phyloP scores from a whole-genome alignment of 2,113 vertebrate species.

The Crotalus tigris region DNA sequence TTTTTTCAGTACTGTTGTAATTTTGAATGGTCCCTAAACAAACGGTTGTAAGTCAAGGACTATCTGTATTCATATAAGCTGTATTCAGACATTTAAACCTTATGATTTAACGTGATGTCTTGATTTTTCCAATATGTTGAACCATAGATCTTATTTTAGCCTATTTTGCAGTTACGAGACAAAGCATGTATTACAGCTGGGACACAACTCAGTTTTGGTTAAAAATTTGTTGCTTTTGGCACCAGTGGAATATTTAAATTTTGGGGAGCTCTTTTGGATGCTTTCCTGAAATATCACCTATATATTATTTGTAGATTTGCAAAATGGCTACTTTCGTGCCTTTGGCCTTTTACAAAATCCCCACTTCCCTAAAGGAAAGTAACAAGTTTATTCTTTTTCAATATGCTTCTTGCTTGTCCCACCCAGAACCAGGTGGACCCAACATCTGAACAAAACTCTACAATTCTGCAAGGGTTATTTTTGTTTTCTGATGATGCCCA shows the following conservation, averaged over 20 bases:
- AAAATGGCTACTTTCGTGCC: neutral
- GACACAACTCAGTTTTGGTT: neutral
- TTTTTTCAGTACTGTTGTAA: neutral
- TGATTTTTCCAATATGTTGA: neutral
- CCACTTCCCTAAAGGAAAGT: neutral
- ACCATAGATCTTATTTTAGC: neutral
- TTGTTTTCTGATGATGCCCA: no score
- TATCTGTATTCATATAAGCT: neutral
- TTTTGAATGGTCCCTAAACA: neutral
- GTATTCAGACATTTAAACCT: neutral
- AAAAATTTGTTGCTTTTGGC: neutral
- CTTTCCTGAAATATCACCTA: neutral
- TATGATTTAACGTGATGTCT: neutral
- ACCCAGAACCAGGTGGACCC: no score
- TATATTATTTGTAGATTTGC: neutral
- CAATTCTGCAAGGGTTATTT: no score
- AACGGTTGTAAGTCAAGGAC: neutral
- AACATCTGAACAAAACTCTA: no score
- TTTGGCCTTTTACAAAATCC: neutral
- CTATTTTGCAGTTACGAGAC: neutral
- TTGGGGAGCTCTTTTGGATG: neutral
- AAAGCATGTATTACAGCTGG: neutral
- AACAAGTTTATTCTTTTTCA: no score
- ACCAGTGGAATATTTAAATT: neutral
- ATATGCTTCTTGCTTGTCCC: no score